A percentile compares a stretch with the other conserved stretches of the same genome.
Evolutionary conservation across 2,113 vertebrate species (phyloP).

Genomic region (Eclectus roratus): DNA sequence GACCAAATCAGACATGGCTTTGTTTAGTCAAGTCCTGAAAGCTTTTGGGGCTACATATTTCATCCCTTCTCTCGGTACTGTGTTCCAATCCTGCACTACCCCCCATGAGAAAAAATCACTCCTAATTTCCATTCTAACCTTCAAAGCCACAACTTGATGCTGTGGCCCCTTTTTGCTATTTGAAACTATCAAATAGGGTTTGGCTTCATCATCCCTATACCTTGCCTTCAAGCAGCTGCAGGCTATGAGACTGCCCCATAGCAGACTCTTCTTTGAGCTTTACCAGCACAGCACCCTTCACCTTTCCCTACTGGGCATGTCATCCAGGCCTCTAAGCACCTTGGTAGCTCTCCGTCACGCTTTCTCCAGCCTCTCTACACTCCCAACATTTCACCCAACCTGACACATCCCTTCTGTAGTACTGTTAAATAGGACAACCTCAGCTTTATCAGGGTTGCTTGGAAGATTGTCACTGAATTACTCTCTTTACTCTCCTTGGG

Average conservation of each 20-base stretch:
- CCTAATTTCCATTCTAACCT: neutral
- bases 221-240: neutral
- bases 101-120: neutral
- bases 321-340: neutral
- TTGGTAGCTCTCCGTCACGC: neutral
- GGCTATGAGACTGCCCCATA: neutral
- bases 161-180: neutral
- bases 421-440: neutral
- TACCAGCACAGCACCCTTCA: neutral
- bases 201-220: neutral
- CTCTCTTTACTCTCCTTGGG: neutral
- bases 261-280: neutral
- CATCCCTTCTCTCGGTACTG: neutral
- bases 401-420: neutral
- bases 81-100: neutral
- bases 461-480: neutral
- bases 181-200: neutral
- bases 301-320: neutral
- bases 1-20: neutral
- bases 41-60: neutral
- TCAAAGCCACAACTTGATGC: neutral
- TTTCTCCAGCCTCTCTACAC: neutral
- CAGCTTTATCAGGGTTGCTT: neutral
- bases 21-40: neutral
- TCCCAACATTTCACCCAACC: neutral